Percentiles rank a stretch among this genome's conserved stretches.
Evolutionary conservation across 2,888 invertebrate species (phyloP).

Genomic region (Epistrophe grossulariae): DNA sequence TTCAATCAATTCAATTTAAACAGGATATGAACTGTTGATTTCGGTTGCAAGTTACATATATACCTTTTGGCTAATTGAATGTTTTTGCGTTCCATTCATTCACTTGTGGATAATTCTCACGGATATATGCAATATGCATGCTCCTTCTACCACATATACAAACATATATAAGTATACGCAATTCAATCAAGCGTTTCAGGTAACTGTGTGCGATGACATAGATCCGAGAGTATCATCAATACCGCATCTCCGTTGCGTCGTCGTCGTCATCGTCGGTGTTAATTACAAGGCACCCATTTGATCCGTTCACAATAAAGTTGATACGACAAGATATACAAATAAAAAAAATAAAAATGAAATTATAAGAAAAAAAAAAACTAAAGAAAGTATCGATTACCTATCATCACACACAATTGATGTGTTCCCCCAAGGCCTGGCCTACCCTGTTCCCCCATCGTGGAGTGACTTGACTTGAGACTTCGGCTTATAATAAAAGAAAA

Average conservation of each 20-base stretch:
- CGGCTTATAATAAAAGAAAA: constrained; percentile 24
- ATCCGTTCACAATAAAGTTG: constrained; percentile 47
- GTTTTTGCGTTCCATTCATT: neutral
- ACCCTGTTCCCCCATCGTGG: neutral
- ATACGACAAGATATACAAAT: constrained; percentile 43
- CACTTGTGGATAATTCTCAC: constrained; percentile 33
- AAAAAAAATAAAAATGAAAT: constrained; percentile 23
- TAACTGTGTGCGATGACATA: constrained; percentile 29
- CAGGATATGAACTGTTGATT: constrained; percentile 26
- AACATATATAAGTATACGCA: neutral
- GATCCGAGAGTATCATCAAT: constrained; percentile 45
- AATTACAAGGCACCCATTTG: constrained; percentile 62
- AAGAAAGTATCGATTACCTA: constrained; percentile 57
- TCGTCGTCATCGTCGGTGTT: constrained; percentile 20
- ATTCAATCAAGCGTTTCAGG: constrained; percentile 23
- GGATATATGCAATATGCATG: neutral
- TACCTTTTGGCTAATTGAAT: constrained; percentile 23
- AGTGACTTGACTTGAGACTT: neutral
- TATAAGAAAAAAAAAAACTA: constrained; percentile 6
- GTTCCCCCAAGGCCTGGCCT: neutral
- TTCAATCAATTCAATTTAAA: constrained; percentile 2
- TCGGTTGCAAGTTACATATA: neutral
- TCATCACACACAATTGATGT: constrained; percentile 33
- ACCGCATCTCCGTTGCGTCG: constrained; percentile 31
- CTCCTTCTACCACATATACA: neutral